Evolutionary conservation across 1,140 invertebrate species (phyloP).

Genomic region (Temnothorax curvispinosus): DNA sequence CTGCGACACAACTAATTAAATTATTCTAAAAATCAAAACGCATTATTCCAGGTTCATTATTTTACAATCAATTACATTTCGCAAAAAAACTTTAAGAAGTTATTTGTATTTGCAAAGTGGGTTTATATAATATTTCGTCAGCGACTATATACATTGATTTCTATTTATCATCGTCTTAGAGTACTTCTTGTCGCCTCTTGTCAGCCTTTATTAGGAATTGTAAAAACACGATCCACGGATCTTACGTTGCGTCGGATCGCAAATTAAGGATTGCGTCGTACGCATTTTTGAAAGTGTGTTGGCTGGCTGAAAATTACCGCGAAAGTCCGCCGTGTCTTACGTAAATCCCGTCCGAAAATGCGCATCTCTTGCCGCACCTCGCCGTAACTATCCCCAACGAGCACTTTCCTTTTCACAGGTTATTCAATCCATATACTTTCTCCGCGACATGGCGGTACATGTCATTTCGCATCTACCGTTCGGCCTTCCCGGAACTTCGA

Average conservation of each 20-base stretch:
- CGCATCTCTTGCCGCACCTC: slow-evolving; percentile 49
- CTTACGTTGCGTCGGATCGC: background rate
- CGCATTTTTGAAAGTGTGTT: slow-evolving; percentile 18
- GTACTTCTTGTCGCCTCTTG: too few species aligned
- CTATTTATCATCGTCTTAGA: background rate
- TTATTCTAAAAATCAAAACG: background rate
- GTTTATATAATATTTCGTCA: background rate
- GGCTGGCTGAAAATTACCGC: background rate
- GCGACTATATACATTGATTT: background rate
- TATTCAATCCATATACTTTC: slow-evolving; percentile 81
- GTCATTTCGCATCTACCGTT: background rate
- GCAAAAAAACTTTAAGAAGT: background rate
- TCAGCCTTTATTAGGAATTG: background rate
- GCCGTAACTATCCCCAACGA: slow-evolving; percentile 61
- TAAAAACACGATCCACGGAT: background rate
- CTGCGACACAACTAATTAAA: background rate
- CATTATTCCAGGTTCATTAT: too few species aligned
- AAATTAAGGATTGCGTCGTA: background rate
- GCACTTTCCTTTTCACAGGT: slow-evolving; percentile 82
- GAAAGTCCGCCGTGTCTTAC: slow-evolving; percentile 68
- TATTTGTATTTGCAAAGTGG: background rate
- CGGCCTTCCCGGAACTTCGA: background rate
- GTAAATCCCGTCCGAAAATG: slow-evolving; percentile 73
- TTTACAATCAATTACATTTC: background rate
- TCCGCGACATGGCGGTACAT: slow-evolving; percentile 51